Evolutionary conservation across 2,888 invertebrate genomes (phyloP), one percentile per base, ranked within the genome.

Genomic region (Stramonita haemastoma): DNA sequence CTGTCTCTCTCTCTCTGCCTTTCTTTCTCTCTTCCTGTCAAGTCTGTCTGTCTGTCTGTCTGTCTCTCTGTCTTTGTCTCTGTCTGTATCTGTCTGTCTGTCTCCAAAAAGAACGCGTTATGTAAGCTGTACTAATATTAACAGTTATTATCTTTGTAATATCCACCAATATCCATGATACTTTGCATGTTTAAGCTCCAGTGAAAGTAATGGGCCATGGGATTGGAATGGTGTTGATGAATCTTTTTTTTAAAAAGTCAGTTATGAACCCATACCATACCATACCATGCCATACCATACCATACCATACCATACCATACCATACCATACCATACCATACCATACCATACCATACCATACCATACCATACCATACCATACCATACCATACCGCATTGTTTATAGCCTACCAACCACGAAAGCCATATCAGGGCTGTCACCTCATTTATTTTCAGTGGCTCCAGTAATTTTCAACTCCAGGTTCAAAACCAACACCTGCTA

Each of bases 251-350:
- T 17, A 60, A 19, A 19, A 70, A 22, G 11, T 26, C 22, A 70
- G 5, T 22, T 70, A 5, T 26, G 26, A 0, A 70, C 8, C 17
- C 70, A 73, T 73, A 73, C 73, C 73, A 29, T 29, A 77, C 77
- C 29, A 77, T 77, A 77, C 32, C 77, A 77, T 32, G 17, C 77
- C 77, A 77, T 77, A 77, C 77, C 77, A 77, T 77, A 32, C 29
- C 13, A 73, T 29, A 29, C 77, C 29, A 29, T 77, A 77, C 32
- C 29, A 77, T 77, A 77, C 77, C 32, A 77, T 77, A 29, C 77
- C 29, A 77, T 29, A 77, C 29, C 77, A 77, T 77, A 32, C 77
- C 77, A 8, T 77, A 77, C 77, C 77, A 77, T 77, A 77, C 77
- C 73, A 73, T 73, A 73, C 70, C 77, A 4, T 29, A 77, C n/a